Conservation (phyloP, 2,888 invertebrate genomes). For the Coecobrya sp. region DNA sequence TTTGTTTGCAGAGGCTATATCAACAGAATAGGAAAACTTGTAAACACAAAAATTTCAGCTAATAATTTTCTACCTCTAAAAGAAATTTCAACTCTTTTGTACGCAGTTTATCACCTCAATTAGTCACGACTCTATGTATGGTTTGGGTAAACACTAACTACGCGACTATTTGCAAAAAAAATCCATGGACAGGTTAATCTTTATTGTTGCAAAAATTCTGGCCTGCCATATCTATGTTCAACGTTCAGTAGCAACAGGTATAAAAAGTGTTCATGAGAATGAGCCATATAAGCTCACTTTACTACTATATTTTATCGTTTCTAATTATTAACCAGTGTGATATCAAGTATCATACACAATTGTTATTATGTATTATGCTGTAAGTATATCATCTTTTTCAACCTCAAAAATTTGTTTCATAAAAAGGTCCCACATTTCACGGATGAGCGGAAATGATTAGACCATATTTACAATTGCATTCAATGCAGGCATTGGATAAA, state of each 20-base stretch:
- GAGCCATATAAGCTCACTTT: neutral
- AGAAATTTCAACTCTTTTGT: neutral
- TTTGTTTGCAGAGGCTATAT: constrained; percentile 1
- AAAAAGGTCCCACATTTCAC: constrained; percentile 66
- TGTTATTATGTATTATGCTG: neutral
- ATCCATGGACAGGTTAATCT: constrained; percentile 26
- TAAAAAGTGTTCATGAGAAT: neutral
- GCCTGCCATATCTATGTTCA: neutral
- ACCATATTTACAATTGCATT: constrained; percentile 18
- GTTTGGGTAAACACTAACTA: constrained; percentile 17
- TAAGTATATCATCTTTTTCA: constrained; percentile 5
- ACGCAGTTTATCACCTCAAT: constrained; percentile 38
- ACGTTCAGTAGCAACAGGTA: neutral
- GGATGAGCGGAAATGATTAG: constrained; percentile 70
- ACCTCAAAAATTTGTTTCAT: neutral
- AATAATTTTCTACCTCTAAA: constrained; percentile 25
- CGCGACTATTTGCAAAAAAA: constrained; percentile 11
- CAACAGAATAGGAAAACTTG: neutral
- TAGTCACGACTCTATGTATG: constrained; percentile 50
- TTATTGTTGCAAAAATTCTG: neutral
- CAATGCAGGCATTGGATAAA: constrained; percentile 6
- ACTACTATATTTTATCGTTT: neutral
- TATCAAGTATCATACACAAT: too few relatives aligned
- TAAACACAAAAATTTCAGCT: neutral
- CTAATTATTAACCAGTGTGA: neutral